phyloP scores from a whole-genome alignment of 2,797 vertebrate species.

The Paratrypauchen microcephalus region DNA sequence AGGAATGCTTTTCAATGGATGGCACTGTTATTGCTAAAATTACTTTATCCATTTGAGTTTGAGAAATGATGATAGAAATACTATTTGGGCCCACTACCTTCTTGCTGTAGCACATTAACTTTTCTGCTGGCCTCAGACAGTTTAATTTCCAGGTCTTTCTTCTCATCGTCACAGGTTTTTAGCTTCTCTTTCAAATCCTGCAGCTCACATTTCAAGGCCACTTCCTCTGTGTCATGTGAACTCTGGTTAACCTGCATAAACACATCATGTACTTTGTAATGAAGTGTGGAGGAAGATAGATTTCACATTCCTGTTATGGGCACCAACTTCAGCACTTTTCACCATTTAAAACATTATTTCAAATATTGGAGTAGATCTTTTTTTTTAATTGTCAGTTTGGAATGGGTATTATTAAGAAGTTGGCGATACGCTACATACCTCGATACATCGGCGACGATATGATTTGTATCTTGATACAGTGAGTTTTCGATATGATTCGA shows the following conservation, averaged over 20 bases:
- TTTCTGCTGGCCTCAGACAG: constrained; percentile 55
- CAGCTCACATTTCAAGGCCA: constrained; percentile 53
- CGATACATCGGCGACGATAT: no score
- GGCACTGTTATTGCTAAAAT: neutral
- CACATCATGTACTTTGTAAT: neutral
- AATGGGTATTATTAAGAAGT: no score
- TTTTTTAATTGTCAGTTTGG: no score
- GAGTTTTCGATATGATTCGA: no score
- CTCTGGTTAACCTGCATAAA: constrained; percentile 52
- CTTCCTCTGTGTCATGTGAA: constrained; percentile 41
- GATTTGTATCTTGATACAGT: no score
- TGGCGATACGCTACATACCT: no score
- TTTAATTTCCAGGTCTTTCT: constrained; percentile 33
- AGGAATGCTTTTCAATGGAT: neutral
- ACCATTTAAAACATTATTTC: neutral
- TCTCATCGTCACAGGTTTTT: constrained; percentile 56
- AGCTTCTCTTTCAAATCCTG: constrained; percentile 55
- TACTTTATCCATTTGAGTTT: neutral
- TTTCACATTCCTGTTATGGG: neutral
- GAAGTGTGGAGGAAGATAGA: neutral
- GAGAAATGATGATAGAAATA: neutral
- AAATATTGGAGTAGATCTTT: no score
- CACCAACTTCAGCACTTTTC: neutral
- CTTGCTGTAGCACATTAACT: constrained; percentile 55
- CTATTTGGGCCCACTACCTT: constrained; percentile 60